phyloP scores from a whole-genome alignment of 2,797 vertebrate species.

The Cottoperca gobio region DNA sequence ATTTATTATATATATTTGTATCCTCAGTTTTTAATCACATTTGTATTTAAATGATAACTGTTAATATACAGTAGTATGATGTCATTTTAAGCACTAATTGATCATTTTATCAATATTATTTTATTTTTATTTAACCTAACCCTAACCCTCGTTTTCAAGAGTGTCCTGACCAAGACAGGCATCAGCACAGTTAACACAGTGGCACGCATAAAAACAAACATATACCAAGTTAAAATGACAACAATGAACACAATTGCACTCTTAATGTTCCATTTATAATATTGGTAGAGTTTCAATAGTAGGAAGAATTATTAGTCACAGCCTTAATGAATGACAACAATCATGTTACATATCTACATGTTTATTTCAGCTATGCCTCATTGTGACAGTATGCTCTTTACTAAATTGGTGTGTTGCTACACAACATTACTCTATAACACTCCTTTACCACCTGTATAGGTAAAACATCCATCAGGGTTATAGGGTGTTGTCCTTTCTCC shows the following conservation, averaged over 20 bases:
- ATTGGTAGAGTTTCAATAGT: too few relatives aligned
- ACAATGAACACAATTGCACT: too few relatives aligned
- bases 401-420: background rate
- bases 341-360: background rate
- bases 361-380: background rate
- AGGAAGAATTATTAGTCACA: background rate
- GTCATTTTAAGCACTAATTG: too few relatives aligned
- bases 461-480: conserved; percentile 28
- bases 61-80: too few relatives aligned
- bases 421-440: conserved; percentile 6
- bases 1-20: background rate
- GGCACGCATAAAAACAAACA: too few relatives aligned
- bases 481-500: conserved; percentile 25
- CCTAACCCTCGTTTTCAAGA: too few relatives aligned
- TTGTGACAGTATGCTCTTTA: background rate
- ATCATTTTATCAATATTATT: background rate
- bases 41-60: background rate
- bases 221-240: too few relatives aligned
- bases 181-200: too few relatives aligned
- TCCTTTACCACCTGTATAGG: background rate
- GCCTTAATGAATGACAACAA: background rate
- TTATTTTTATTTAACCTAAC: too few relatives aligned
- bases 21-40: too few relatives aligned
- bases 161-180: too few relatives aligned
- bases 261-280: too few relatives aligned